Base-by-base conservation (phyloP, 2,797 vertebrate genomes). In the Diplodus puntazzo region DNA sequence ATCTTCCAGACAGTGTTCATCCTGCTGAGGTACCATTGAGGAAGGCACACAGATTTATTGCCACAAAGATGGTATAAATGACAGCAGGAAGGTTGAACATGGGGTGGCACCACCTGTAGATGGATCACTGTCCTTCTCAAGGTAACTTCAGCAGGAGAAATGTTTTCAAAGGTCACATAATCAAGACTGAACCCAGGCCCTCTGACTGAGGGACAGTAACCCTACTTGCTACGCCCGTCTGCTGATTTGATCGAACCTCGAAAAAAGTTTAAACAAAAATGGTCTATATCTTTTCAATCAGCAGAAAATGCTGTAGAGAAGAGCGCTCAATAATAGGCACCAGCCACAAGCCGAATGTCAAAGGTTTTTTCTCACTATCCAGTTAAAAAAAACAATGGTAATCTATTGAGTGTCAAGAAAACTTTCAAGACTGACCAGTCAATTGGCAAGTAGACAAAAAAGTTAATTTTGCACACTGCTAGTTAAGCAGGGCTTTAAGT, bases 211-310 rank as follows among this genome's bases (percentile, higher is more conserved):
- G 2, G 8, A 45, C n/a, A 43, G 9, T 9, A 18, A 34, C 13
- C 16, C 3, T 18, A 2, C 4, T 50, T 9, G 10, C 69, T 18
- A 48, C 4, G 30, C 25, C 21, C 39, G 14, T 50, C 13, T n/a
- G 55, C 50, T 74, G 20, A 59, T 76, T 34, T 75, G 1, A 70
- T 48, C 72, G 23, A 61, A 25, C 16, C 39, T 66, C 45, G 2
- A 27, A 45, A 54, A 53, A 57, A 10, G n/a, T 39, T 52, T 49
- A 1, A 21, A 2, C 16, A 68, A 57, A 57, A 77, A 54, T 1
- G 1, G 7, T 27, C 20, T 34, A 1, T 30, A 48, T 18, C n/a
- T 54, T 57, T 27, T 75, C 17, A 30, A 25, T 11, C 59, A 27
- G 11, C 6, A 53, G 18, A 54, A 72, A 46, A 42, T 42, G 17